Evolutionary conservation across 1,140 invertebrate species (phyloP).

Genomic region (Scylla paramamosain): DNA sequence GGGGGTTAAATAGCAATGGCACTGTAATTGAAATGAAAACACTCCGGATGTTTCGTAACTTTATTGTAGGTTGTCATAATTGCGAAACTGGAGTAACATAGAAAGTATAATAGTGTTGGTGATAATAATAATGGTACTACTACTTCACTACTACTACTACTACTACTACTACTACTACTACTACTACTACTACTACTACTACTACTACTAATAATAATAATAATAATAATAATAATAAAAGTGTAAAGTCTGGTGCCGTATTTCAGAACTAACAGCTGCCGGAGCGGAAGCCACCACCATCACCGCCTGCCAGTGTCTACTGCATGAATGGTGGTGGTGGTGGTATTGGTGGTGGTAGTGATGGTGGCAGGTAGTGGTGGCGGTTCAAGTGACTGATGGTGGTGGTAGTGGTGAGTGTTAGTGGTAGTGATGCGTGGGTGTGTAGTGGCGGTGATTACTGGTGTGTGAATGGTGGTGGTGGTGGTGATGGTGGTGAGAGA

Average conservation of each 20-base stretch:
- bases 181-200: conserved; percentile 22
- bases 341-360: not conserved
- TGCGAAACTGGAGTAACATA: not conserved
- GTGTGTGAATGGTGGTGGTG: not conserved
- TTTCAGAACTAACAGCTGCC: too few relatives aligned
- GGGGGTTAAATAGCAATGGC: not conserved
- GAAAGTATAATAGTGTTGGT: not conserved
- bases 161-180: conserved; percentile 24
- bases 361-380: not conserved
- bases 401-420: not conserved
- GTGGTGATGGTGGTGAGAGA: not conserved
- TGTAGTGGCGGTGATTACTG: not conserved
- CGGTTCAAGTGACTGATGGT: not conserved
- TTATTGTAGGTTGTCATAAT: not conserved
- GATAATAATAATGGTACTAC: not conserved
- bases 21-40: not conserved
- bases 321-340: too few relatives aligned
- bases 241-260: too few relatives aligned
- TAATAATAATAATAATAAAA: not conserved
- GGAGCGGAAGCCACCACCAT: too few relatives aligned
- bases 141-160: not conserved
- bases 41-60: not conserved
- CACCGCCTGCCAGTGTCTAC: too few relatives aligned
- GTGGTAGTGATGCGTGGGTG: not conserved
- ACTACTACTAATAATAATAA: not conserved